Base-by-base conservation (phyloP, 1,140 invertebrate species). In the Drosophila elegans region DNA sequence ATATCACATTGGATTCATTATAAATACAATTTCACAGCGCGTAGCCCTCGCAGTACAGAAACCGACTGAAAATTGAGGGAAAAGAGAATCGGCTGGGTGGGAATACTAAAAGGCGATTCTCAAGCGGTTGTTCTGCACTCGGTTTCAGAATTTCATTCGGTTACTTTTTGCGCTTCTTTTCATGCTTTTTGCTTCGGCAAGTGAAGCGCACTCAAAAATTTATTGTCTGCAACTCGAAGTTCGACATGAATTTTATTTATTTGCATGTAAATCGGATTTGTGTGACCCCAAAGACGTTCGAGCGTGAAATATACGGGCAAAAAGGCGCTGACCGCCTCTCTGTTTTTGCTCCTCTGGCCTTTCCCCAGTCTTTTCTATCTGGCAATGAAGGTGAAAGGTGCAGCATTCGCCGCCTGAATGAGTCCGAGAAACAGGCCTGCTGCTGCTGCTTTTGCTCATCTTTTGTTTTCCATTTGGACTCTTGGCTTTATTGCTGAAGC, bases 201-300 rank as follows among this genome's bases (percentile, higher is more conserved):
- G 68, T 85, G 82, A 86, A 88, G 79, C 83, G 80, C 81, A 90
- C 86, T 85, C 81, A 90, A 82, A 90, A 90, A 90, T 90, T 85
- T 90, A 90, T 90, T 90, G 85, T 82, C 78, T 80, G 80, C 85
- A 90, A 77, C 81, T 85, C 79, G 78, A 82, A 79, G 81, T 90
- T 90, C 85, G 85, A 90, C 86, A 90, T 90, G 81, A 90, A 90
- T 90, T 90, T 90, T 90, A 90, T 90, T 90, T 90, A 90, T 90
- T 90, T 85, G 78, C 86, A 90, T 90, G 81, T 90, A 90, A 86
- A 90, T 90, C 86, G 80, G 85, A 90, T 90, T 90, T 90, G 86
- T 82, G 86, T 90, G 83, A 88, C 83, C 83, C 83, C 83, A 88
- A 88, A 88, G 83, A 88, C 79, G 60, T 71, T 83, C 83, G 66